These are phyloP conservation scores for Pollenia griseotomentosa DNA, from an alignment of 2,888 invertebrate genomes.

Conservation along the genomic window DNA sequence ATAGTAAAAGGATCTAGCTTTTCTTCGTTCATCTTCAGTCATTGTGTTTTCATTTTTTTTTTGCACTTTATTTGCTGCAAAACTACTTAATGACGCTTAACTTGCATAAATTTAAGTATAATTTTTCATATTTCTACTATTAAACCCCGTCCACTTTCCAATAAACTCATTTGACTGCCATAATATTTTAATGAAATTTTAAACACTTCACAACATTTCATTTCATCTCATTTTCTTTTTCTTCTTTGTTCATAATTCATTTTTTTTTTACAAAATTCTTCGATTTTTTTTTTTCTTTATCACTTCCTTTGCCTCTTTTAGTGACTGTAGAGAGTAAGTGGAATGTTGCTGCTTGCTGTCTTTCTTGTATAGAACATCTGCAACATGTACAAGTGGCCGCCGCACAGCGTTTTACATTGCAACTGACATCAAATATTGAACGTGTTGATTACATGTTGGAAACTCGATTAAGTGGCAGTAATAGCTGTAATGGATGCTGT, in stretches of 20 bases:
- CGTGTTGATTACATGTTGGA: slow-evolving; percentile 80
- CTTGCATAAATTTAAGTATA: slow-evolving; percentile 57
- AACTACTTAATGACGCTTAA: slow-evolving; percentile 60
- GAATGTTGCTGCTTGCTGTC: slow-evolving; percentile 2
- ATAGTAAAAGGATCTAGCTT: neutral
- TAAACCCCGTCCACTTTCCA: neutral
- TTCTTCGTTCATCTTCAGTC: neutral
- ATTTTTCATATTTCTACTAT: slow-evolving; percentile 21
- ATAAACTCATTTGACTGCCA: slow-evolving; percentile 49
- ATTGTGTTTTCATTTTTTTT: slow-evolving; percentile 3
- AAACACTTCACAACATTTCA: slow-evolving; percentile 45
- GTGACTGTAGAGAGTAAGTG: slow-evolving; percentile 8
- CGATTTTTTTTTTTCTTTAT: slow-evolving; percentile 34
- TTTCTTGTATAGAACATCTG: slow-evolving; percentile 6
- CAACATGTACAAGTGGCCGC: slow-evolving; percentile 45
- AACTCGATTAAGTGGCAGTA: slow-evolving; percentile 78
- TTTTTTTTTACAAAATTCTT: slow-evolving; percentile 22
- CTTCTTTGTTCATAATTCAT: slow-evolving; percentile 10
- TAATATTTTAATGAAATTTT: slow-evolving; percentile 64
- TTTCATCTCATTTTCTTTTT: slow-evolving; percentile 39
- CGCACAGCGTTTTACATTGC: slow-evolving; percentile 73
- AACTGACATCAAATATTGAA: slow-evolving; percentile 77
- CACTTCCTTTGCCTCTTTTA: slow-evolving; percentile 27
- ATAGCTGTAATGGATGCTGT: slow-evolving; percentile 69
- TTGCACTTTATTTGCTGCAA: neutral